A percentile compares a stretch with the other conserved stretches of the same genome.
These are phyloP conservation scores for Sesamia nonagrioides DNA, from an alignment of 1,140 invertebrate genomes.

Conservation along the genomic window DNA sequence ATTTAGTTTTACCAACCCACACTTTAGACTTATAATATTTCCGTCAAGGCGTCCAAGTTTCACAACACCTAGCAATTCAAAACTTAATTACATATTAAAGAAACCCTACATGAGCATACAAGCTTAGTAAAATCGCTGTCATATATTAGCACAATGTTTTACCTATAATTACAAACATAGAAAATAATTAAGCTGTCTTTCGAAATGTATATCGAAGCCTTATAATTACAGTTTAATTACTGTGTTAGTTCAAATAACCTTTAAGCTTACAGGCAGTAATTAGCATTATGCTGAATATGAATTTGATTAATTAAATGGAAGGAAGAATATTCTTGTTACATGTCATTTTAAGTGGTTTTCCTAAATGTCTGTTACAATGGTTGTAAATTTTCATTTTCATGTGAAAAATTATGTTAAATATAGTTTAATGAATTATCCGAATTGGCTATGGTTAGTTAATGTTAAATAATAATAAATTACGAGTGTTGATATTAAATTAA, in stretches of 20 bases:
- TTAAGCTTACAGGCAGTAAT: slow-evolving; percentile 21
- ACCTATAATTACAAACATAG: slow-evolving; percentile 45
- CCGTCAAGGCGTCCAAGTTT: neutral
- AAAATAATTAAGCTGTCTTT: slow-evolving; percentile 55
- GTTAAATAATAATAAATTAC: neutral
- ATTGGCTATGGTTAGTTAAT: neutral
- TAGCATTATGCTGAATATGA: neutral
- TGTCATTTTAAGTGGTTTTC: neutral
- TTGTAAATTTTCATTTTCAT: neutral
- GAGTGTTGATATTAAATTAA: too few relatives aligned
- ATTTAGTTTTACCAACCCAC: neutral
- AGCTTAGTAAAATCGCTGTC: slow-evolving; percentile 25
- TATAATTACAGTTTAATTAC: slow-evolving; percentile 38
- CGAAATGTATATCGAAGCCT: slow-evolving; percentile 32
- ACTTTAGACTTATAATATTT: slow-evolving; percentile 1
- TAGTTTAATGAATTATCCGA: neutral
- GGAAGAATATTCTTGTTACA: too few relatives aligned
- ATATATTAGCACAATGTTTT: slow-evolving; percentile 45
- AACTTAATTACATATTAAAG: slow-evolving; percentile 3
- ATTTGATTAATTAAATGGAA: neutral
- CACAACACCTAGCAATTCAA: slow-evolving; percentile 2
- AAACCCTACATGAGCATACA: slow-evolving; percentile 5
- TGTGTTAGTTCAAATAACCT: slow-evolving; percentile 40
- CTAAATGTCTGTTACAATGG: neutral
- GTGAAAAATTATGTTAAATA: neutral